Conservation (phyloP, 2,113 vertebrate species). For the Lethenteron camtschaticum region DNA sequence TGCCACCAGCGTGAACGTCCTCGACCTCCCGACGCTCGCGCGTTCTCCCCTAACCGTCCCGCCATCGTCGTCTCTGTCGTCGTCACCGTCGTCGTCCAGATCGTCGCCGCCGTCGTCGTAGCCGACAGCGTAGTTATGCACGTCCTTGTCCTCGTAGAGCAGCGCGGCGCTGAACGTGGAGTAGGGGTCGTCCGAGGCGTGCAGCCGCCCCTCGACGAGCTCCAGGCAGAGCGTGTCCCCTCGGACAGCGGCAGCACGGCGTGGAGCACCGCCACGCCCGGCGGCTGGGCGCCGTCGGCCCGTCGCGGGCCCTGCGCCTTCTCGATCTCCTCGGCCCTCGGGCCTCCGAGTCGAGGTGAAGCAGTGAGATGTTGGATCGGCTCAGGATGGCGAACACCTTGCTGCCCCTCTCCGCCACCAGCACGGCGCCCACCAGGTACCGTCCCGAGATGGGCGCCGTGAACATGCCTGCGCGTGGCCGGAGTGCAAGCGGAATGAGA, state of each 20-base stretch:
- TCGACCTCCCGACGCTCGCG: neutral
- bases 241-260: conserved; percentile 48
- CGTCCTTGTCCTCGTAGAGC: conserved; percentile 26
- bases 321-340: conserved; percentile 27
- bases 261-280: conserved; percentile 40
- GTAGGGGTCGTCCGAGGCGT: conserved; percentile 42
- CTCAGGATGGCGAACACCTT: conserved; percentile 51
- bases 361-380: conserved; percentile 47
- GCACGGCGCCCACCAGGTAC: conserved; percentile 59
- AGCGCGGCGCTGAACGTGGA: conserved; percentile 72
- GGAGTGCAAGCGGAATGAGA: no score
- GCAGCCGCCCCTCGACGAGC: conserved; percentile 49
- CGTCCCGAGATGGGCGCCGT: conserved; percentile 47
- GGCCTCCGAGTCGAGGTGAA: conserved; percentile 51
- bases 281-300: conserved; percentile 28
- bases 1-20: neutral
- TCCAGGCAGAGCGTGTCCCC: conserved; percentile 40
- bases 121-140: neutral
- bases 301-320: conserved; percentile 18
- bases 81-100: neutral
- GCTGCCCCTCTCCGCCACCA: conserved; percentile 42
- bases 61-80: neutral
- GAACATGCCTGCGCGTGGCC: conserved; percentile 41
- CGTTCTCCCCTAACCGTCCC: neutral
- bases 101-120: neutral